Conservation (phyloP, 2,113 vertebrate genomes). For the Tychaedon coryphoeus region DNA sequence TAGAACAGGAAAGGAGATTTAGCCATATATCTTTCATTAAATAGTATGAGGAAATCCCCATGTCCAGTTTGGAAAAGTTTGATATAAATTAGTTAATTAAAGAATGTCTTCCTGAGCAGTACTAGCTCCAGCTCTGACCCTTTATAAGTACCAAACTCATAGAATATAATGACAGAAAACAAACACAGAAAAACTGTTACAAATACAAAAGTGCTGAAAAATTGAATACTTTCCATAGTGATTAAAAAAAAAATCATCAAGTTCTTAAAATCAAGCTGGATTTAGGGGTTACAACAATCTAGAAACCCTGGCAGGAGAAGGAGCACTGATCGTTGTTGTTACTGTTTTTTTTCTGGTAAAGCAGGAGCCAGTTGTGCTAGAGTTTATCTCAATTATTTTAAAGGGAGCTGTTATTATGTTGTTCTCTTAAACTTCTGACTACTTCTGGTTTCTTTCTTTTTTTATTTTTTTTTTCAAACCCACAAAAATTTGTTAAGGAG, state of each 20-base stretch:
- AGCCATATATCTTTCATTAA: background rate
- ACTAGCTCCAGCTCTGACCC: background rate
- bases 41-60: background rate
- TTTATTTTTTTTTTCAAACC: background rate
- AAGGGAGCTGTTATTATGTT: background rate
- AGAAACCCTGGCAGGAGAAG: background rate
- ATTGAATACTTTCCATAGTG: background rate
- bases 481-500: constrained; percentile 8
- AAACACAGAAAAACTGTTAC: background rate
- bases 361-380: background rate
- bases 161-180: background rate
- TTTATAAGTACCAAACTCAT: background rate
- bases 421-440: background rate
- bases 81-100: background rate
- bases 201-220: background rate
- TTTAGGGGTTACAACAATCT: background rate
- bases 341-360: background rate
- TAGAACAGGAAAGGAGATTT: background rate
- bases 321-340: background rate
- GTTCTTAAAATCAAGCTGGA: background rate
- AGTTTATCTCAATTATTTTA: background rate
- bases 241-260: background rate
- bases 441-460: background rate
- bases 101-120: background rate
- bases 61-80: background rate